Base-by-base conservation (phyloP, 2,113 vertebrate genomes). In the Lagopus leucura region DNA sequence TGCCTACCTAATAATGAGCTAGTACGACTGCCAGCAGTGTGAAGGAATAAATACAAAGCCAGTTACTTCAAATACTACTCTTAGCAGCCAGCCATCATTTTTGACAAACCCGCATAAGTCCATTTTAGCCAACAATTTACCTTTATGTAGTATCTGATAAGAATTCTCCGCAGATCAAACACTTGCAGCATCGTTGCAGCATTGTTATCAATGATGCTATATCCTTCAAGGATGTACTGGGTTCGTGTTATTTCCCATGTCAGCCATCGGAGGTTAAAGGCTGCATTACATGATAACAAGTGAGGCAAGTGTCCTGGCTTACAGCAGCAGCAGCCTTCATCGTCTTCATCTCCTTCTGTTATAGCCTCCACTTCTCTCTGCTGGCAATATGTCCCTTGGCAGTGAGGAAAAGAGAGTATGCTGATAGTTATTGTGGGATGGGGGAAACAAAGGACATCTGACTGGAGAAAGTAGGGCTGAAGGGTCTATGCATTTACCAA, bases 351-450 rank as follows among this genome's bases (percentile, higher is more conserved):
- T 0, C 99, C 99, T 94, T 99, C 99, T 27, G 98, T 99, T 96
- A 99, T 99, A 95, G 99, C 99, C 92, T 99, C 99, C 86, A 99
- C 99, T 97, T 99, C 99, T 65, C 99, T 97, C 98, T 99, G 99
- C 97, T 99, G 99, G 97, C 99, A 99, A 81, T 99, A 99, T 3
- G 99, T 99, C 45, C 99, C 99, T 99, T 96, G 69, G 36, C 71
- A 92, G 88, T 19, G n/a, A 96, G 81, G 90, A 92, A 96, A 54
- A 90, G 63, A 96, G 38, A 96, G 60, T 7, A 52, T 67, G 92
- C 75, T 91, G 77, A 52, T 88, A 93, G 70, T 95, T 96, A 94
- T 3, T 80, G 72, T 32, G 50, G 40, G 42, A 17, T 74, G 81
- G 40, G 93, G n/a, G 85, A 89, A 94, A 82, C 47, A 86, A 91